Conservation (phyloP, 2,113 vertebrate species). For the Oxyura jamaicensis region DNA sequence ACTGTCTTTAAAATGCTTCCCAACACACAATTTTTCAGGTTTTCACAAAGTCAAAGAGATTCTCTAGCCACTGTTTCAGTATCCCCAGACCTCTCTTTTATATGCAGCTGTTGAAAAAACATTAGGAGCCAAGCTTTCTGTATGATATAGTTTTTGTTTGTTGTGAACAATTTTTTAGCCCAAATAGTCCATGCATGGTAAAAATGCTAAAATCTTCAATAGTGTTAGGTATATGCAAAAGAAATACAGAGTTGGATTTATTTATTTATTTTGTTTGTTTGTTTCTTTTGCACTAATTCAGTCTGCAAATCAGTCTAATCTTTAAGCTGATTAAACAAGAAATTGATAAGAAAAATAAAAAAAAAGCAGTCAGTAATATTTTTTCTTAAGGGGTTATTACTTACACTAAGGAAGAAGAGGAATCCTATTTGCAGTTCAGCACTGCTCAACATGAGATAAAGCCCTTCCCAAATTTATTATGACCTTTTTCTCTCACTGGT, state of each 20-base stretch:
- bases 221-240: not conserved
- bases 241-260: accelerated
- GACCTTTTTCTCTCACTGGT: not conserved
- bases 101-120: not conserved
- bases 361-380: not conserved
- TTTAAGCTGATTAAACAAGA: not conserved
- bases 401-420: not conserved
- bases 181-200: not conserved
- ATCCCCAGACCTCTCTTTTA: not conserved
- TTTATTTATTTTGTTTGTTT: not conserved
- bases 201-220: not conserved
- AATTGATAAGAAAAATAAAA: not conserved
- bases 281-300: not conserved
- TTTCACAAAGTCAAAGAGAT: conserved; percentile 29
- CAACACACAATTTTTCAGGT: conserved; percentile 5
- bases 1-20: no score
- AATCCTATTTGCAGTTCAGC: not conserved
- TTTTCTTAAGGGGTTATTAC: not conserved
- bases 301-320: not conserved
- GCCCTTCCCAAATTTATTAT: not conserved
- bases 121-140: not conserved
- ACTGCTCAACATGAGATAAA: not conserved
- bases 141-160: not conserved
- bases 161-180: not conserved
- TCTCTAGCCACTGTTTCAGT: not conserved